Conservation (phyloP, 2,888 invertebrate species). For the Ptychoptera contaminata region DNA sequence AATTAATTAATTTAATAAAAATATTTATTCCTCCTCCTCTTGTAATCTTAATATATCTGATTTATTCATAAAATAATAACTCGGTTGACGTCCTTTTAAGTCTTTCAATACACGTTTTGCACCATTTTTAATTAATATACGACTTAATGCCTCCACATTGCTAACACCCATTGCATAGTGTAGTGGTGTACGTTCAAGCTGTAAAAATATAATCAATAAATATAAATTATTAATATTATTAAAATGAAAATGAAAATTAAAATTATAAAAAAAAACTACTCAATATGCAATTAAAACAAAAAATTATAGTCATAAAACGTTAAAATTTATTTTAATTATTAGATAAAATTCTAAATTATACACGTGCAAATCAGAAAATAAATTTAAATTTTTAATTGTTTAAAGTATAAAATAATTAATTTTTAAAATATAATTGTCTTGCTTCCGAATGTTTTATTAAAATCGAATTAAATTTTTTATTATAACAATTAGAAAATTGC, state of each 20-base stretch:
- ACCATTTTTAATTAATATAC: conserved; percentile 66
- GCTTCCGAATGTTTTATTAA: too few relatives aligned
- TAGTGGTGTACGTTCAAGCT: conserved; percentile 76
- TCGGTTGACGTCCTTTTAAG: conserved; percentile 74
- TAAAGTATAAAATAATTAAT: too few relatives aligned
- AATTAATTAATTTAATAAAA: background rate
- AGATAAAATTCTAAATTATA: too few relatives aligned
- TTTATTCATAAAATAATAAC: conserved; percentile 86
- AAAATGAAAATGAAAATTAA: background rate
- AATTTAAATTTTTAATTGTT: too few relatives aligned
- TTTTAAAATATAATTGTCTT: too few relatives aligned
- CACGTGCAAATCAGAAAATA: too few relatives aligned
- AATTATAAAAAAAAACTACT: background rate
- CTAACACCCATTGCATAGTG: conserved; percentile 87
- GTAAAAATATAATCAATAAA: conserved; percentile 17
- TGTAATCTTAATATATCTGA: conserved; percentile 71
- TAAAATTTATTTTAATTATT: too few relatives aligned
- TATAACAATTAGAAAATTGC: too few relatives aligned
- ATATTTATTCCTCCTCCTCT: conserved; percentile 53
- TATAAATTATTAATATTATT: background rate
- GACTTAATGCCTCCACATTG: conserved; percentile 64
- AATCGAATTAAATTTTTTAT: too few relatives aligned
- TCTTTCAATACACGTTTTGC: conserved; percentile 73
- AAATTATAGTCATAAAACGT: too few relatives aligned
- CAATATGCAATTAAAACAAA: too few relatives aligned